These are phyloP conservation scores for Anastrepha obliqua DNA, from an alignment of 1,140 invertebrate genomes.

Conservation along the genomic window DNA sequence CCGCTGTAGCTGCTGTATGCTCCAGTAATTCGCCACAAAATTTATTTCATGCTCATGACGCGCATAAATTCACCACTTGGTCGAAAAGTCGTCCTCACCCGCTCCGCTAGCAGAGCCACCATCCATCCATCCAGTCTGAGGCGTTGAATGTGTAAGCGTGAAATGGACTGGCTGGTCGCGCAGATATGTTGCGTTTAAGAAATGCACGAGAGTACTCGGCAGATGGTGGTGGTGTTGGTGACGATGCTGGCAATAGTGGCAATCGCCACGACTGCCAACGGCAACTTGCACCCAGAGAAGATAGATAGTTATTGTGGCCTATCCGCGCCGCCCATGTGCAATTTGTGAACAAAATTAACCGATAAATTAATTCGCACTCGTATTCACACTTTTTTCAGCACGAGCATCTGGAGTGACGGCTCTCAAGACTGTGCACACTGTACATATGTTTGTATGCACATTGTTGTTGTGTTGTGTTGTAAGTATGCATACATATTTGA, in stretches of 20 bases:
- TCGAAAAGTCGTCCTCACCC: neutral
- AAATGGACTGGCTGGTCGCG: neutral
- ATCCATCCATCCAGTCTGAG: neutral
- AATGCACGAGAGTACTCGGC: neutral
- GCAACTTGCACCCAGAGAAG: slow-evolving; percentile 44
- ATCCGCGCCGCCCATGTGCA: slow-evolving; percentile 63
- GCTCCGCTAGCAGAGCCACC: neutral
- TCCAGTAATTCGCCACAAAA: slow-evolving; percentile 49
- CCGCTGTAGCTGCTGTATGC: neutral
- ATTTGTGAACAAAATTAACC: slow-evolving; percentile 70
- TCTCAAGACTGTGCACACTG: neutral
- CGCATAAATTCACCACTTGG: slow-evolving; percentile 56
- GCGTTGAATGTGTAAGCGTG: neutral
- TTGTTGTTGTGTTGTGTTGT: neutral
- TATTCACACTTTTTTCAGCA: slow-evolving; percentile 14
- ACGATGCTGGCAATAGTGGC: neutral
- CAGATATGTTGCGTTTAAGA: neutral
- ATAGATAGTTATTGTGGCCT: slow-evolving; percentile 56
- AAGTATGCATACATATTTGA: neutral
- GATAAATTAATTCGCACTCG: slow-evolving; percentile 70
- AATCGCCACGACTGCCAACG: slow-evolving; percentile 29
- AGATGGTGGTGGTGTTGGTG: neutral
- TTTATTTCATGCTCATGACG: slow-evolving; percentile 55
- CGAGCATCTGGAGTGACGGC: slow-evolving; percentile 14
- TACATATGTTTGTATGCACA: neutral